Evolutionary conservation across 2,888 invertebrate genomes (phyloP).

Genomic region (Athrips mouffetella): DNA sequence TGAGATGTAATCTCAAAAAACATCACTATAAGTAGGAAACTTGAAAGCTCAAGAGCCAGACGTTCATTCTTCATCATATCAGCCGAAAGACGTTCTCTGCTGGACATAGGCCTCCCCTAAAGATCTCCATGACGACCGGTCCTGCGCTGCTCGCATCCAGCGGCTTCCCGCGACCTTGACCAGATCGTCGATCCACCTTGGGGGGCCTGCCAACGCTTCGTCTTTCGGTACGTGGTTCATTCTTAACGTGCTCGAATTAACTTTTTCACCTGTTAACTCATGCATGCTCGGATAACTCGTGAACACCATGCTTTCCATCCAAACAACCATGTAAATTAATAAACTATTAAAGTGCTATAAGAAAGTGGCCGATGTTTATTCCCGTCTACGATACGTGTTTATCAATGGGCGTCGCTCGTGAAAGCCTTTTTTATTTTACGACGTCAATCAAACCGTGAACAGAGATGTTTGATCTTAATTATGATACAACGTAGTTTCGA

Average conservation of each 20-base stretch:
- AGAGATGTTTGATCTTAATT: slow-evolving; percentile 8
- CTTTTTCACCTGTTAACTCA: neutral
- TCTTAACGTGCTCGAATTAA: neutral
- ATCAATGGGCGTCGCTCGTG: slow-evolving; percentile 13
- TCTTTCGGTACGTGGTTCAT: no score
- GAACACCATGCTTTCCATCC: neutral
- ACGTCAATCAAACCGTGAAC: slow-evolving; percentile 21
- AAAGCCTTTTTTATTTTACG: slow-evolving; percentile 16
- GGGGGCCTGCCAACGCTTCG: no score
- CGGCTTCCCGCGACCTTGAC: no score
- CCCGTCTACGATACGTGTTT: slow-evolving; percentile 5
- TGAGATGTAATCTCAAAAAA: no score
- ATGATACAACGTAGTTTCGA: slow-evolving; percentile 4
- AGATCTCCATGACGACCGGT: no score
- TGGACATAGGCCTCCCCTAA: no score
- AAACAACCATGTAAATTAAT: slow-evolving; percentile 12
- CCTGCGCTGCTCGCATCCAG: no score
- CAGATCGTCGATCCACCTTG: no score
- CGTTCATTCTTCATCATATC: no score
- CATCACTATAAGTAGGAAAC: no score
- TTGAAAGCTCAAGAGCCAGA: no score
- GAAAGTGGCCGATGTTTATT: slow-evolving; percentile 11
- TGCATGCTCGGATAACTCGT: neutral
- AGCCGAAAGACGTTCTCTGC: no score
- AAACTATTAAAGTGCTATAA: slow-evolving; percentile 13